Evolutionary conservation across 1,140 invertebrate species (phyloP).

Genomic region (Orchestia grillus): DNA sequence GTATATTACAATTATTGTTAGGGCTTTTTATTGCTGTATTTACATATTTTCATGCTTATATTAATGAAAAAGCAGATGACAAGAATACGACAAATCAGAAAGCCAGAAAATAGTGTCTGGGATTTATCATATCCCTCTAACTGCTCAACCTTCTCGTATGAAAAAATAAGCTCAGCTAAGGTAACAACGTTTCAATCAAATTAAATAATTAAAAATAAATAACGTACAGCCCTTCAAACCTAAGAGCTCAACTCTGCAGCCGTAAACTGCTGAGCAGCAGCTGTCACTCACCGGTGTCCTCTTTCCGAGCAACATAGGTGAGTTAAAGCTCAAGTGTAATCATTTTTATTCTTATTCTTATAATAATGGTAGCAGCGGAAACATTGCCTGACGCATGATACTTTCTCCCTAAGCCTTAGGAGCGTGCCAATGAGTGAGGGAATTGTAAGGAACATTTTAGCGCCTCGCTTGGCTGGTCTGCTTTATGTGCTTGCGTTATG

Average conservation of each 20-base stretch:
- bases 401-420: neutral
- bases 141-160: no score
- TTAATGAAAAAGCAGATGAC: no score
- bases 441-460: neutral
- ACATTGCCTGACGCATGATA: no score
- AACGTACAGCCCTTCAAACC: no score
- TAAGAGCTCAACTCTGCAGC: no score
- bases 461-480: neutral
- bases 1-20: neutral
- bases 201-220: no score
- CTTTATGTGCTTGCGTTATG: neutral
- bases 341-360: neutral
- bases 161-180: no score
- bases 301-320: neutral
- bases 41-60: neutral
- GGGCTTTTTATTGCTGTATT: neutral
- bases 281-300: neutral
- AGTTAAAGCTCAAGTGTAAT: neutral
- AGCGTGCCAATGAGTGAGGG: neutral
- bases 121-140: no score
- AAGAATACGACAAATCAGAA: no score
- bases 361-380: neutral
- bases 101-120: no score
- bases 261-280: neutral
- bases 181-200: no score